Evolutionary conservation across 2,888 invertebrate genomes (phyloP), one percentile per base, ranked within the genome.

Genomic region (Troilus luridus): DNA sequence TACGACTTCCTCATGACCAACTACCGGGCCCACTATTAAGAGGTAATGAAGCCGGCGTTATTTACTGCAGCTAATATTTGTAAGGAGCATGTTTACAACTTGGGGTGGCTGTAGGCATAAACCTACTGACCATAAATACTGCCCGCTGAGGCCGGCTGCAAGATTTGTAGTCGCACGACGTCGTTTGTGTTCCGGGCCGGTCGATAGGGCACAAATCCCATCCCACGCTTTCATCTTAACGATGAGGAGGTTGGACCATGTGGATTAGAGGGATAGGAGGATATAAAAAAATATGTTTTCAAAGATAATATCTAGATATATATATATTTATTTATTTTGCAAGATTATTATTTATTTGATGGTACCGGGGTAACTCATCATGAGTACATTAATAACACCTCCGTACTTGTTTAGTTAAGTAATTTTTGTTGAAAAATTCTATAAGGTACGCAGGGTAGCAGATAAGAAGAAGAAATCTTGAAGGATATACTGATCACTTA

Each of bases 1-100:
- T 7, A 7, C 24, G 12, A 27, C 67, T 24, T 12, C 1, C 14
- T 6, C 72, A 17, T 77, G 72, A 77, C 41, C 0, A 77, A 77
- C 27, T 77, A 77, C 27, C 72, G n/a, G 9, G n/a, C 85, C n/a
- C 85, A 85, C 85, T 56, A 58, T 41, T 8, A 3, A 10, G 72
- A 1, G 11, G n/a, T 85, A 85, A 85, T 85, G 85, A 85, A 85
- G 41, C 11, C 85, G 56, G 11, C n/a, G 56, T 56, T 85, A 85
- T 85, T 85, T 85, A 85, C 85, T 58, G 85, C 85, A 56, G 12
- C 85, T 85, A 85, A 85, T 85, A 85, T 85, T 85, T 85, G 85
- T 85, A 85, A 85, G 85, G 56, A 58, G 85, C 56, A 56, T 85
- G 85, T 85, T 85, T 85, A 85, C 85, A 85, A 85, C 85, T n/a